These are phyloP conservation scores for Sebastiscus albofasciatus DNA, from an alignment of 2,797 vertebrate species.

Conservation along the genomic window DNA sequence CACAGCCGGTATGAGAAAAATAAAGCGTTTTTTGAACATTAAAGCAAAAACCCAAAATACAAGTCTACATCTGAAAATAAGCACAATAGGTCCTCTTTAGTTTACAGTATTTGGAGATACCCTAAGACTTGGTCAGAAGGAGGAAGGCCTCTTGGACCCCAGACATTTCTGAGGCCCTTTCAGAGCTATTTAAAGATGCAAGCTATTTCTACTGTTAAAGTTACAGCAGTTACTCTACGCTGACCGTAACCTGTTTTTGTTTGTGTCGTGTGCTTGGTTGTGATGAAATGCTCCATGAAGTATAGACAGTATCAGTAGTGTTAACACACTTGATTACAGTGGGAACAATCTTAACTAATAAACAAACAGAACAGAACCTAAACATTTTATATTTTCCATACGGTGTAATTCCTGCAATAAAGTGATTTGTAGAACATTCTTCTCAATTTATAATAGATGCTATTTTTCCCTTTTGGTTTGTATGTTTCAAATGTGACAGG, in stretches of 20 bases:
- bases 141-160: not conserved
- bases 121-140: not conserved
- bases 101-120: constrained; percentile 9
- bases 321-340: constrained; percentile 43
- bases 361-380: constrained; percentile 45
- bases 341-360: constrained; percentile 42
- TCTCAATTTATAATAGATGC: not conserved
- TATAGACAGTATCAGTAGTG: constrained; percentile 39
- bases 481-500: not conserved
- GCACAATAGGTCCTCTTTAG: not conserved
- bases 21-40: too few relatives aligned
- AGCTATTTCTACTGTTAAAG: constrained; percentile 1
- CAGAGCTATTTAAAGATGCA: constrained; percentile 17
- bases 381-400: constrained; percentile 61
- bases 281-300: constrained; percentile 37
- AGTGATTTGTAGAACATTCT: constrained; percentile 71
- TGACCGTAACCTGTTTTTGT: constrained; percentile 32
- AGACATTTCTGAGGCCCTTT: not conserved
- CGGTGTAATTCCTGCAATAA: constrained; percentile 81
- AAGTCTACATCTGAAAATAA: too few relatives aligned
- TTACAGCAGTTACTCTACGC: constrained; percentile 16
- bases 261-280: constrained; percentile 21
- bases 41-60: too few relatives aligned
- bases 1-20: too few relatives aligned
- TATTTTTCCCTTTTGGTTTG: not conserved